A percentile compares a stretch with the other conserved stretches of the same genome.
These are phyloP conservation scores for Aethina tumida DNA, from an alignment of 1,140 invertebrate genomes.

Conservation along the genomic window DNA sequence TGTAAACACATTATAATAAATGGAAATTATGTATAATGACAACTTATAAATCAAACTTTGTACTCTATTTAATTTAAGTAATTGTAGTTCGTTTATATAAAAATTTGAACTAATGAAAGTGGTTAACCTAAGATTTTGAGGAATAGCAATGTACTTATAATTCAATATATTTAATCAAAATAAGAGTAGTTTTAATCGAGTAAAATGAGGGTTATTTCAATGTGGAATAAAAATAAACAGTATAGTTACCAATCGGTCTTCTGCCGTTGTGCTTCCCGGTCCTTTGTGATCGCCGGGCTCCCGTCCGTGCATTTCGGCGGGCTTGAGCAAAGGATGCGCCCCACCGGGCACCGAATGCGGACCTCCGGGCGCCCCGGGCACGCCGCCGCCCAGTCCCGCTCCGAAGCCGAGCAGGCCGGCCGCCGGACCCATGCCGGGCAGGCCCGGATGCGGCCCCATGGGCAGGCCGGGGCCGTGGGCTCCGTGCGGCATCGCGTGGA, in stretches of 20 bases:
- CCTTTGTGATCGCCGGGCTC: constrained; percentile 32
- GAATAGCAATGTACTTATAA: no score
- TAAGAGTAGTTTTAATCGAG: no score
- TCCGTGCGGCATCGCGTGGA: constrained; percentile 74
- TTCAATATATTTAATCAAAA: no score
- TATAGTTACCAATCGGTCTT: constrained; percentile 36
- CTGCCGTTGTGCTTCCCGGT: constrained; percentile 31
- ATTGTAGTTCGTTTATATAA: constrained; percentile 33
- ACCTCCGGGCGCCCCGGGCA: constrained; percentile 31
- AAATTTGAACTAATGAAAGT: no score
- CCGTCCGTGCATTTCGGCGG: constrained; percentile 53
- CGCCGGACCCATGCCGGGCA: constrained; percentile 41
- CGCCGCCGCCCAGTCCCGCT: constrained; percentile 39
- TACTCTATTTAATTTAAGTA: constrained; percentile 1
- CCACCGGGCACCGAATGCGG: constrained; percentile 42
- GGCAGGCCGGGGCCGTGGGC: constrained; percentile 57
- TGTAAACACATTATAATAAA: no score
- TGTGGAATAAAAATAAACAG: no score
- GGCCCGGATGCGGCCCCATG: constrained; percentile 59
- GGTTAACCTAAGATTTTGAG: no score
- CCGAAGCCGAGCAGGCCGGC: constrained; percentile 35
- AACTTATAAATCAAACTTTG: background rate
- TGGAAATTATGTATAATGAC: background rate
- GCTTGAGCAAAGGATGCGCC: constrained; percentile 46
- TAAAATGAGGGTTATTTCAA: no score